Evolutionary conservation across 35 echinoderm and acorn worm species (phyloP).

Genomic region (Ophiothrix spiculata): DNA sequence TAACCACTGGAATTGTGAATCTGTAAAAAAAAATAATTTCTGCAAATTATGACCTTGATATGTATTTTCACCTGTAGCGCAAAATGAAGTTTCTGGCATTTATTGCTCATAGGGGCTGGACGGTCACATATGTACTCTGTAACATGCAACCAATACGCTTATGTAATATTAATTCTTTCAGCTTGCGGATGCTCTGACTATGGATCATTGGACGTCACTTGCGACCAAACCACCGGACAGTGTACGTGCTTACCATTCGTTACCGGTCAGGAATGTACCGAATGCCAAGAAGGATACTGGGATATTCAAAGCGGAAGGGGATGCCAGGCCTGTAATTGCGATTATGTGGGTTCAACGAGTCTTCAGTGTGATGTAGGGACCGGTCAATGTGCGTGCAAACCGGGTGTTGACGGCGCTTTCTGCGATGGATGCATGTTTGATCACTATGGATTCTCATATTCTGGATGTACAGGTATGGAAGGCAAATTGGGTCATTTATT

Average conservation of each 20-base stretch:
- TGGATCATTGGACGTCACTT: conserved; percentile 60
- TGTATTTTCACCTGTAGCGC: no score
- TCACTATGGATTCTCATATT: conserved; percentile 66
- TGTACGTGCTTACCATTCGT: conserved; percentile 69
- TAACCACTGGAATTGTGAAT: no score
- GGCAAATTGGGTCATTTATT: no score
- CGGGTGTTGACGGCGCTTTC: conserved; percentile 56
- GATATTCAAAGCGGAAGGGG: conserved; percentile 82
- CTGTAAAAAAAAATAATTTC: no score
- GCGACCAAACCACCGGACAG: conserved; percentile 48
- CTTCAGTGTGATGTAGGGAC: conserved; percentile 42
- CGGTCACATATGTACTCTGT: no score
- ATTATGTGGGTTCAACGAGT: conserved; percentile 30
- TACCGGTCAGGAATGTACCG: conserved; percentile 63
- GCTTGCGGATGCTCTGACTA: conserved; percentile 65
- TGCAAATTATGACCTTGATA: no score
- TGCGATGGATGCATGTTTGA: conserved; percentile 73
- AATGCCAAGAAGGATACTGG: conserved; percentile 78
- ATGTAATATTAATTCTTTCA: conserved; percentile 22
- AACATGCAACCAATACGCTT: not conserved
- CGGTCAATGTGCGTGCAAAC: conserved; percentile 84
- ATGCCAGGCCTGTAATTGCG: conserved; percentile 71
- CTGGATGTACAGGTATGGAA: conserved; percentile 74
- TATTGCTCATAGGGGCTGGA: no score
- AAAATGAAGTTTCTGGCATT: no score